Evolutionary conservation across 2,113 vertebrate genomes (phyloP).

Genomic region (Sitta europaea): DNA sequence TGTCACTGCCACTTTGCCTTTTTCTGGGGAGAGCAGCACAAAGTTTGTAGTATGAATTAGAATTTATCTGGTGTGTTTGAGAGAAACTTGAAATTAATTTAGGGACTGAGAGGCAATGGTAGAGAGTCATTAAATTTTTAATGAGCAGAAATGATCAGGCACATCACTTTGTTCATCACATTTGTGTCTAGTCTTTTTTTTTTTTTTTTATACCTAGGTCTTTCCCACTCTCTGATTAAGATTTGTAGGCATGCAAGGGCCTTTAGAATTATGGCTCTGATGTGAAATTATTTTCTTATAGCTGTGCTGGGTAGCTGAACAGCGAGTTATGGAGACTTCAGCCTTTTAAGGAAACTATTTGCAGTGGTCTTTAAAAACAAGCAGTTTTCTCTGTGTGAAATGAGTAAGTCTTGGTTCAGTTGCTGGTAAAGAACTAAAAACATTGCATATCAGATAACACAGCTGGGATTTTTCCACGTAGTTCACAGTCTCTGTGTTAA

Average conservation of each 20-base stretch:
- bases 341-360: not conserved
- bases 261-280: not conserved
- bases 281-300: not conserved
- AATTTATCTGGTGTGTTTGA: not conserved
- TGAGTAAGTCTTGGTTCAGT: not conserved
- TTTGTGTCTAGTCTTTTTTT: not conserved
- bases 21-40: not conserved
- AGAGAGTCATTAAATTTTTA: not conserved
- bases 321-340: not conserved
- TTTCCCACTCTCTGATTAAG: not conserved
- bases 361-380: not conserved
- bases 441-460: not conserved
- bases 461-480: not conserved
- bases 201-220: not conserved
- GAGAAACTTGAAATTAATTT: not conserved
- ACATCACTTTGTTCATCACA: not conserved
- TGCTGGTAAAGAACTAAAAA: not conserved
- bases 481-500: not conserved
- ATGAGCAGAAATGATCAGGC: not conserved
- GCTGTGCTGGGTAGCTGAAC: not conserved
- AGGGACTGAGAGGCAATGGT: not conserved
- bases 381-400: not conserved
- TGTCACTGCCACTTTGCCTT: accelerated
- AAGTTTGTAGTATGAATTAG: not conserved
- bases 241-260: not conserved